phyloP scores from a whole-genome alignment of 2,113 vertebrate species.

The Entelurus aequoreus region DNA sequence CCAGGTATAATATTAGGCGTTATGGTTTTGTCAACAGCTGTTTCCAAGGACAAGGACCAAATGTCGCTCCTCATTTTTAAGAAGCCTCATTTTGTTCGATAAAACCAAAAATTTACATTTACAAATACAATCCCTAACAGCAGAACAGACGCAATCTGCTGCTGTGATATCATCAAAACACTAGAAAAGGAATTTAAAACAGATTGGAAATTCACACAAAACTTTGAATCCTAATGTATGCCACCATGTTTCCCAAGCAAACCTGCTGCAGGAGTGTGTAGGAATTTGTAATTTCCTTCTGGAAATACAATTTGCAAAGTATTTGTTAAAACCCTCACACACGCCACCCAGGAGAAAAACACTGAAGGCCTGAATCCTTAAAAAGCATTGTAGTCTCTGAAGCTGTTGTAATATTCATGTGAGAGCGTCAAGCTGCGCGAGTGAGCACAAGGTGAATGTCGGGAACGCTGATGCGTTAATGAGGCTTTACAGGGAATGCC shows the following conservation, averaged over 20 bases:
- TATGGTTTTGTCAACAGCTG: neutral
- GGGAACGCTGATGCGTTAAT: slow-evolving; percentile 6
- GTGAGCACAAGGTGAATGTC: slow-evolving; percentile 14
- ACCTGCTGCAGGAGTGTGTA: neutral
- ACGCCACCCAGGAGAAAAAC: neutral
- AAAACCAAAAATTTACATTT: neutral
- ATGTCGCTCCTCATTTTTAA: slow-evolving; percentile 2
- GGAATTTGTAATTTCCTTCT: neutral
- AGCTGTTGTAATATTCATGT: slow-evolving; percentile 12
- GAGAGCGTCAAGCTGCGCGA: slow-evolving; percentile 8
- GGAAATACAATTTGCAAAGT: no score
- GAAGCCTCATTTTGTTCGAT: neutral
- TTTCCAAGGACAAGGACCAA: neutral
- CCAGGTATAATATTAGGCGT: neutral
- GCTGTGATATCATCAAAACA: slow-evolving; percentile 1
- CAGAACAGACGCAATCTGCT: neutral
- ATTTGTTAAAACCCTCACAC: neutral
- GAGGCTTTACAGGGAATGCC: slow-evolving; percentile 22
- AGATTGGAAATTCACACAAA: slow-evolving; percentile 2
- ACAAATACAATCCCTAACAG: neutral
- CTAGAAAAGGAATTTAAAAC: neutral
- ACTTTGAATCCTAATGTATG: neutral
- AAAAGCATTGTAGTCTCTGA: slow-evolving; percentile 15
- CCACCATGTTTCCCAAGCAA: neutral
- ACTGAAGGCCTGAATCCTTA: neutral